phyloP scores from a whole-genome alignment of 92 coral and sea anemone species.

The Parazoanthus atlanticus region DNA sequence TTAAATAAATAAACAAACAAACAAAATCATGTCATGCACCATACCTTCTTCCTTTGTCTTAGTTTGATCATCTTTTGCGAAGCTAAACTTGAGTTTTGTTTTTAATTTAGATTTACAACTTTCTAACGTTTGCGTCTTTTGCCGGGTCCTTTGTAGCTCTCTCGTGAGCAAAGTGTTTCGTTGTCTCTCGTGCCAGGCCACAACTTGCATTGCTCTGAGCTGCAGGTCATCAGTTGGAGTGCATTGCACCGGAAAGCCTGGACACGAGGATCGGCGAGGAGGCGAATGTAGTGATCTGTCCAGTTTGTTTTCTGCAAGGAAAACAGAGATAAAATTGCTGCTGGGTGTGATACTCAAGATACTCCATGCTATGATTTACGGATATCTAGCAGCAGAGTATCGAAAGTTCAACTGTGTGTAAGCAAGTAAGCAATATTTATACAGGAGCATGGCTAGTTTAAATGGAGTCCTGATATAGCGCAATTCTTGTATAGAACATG shows the following conservation, averaged over 20 bases:
- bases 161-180: background rate
- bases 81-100: background rate
- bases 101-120: background rate
- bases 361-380: background rate
- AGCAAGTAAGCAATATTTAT: no score
- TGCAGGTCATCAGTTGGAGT: background rate
- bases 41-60: background rate
- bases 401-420: no score
- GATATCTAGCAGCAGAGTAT: no score
- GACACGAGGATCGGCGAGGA: slow-evolving; percentile 38
- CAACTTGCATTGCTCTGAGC: slow-evolving; percentile 18
- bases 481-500: no score
- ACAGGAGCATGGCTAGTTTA: no score
- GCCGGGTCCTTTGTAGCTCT: background rate
- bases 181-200: slow-evolving; percentile 32
- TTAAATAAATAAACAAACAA: no score
- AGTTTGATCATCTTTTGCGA: background rate
- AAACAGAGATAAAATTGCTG: background rate
- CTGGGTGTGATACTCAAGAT: background rate
- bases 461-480: no score
- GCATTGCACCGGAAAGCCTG: background rate
- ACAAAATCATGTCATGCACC: background rate
- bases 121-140: no score
- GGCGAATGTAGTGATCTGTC: background rate
- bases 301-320: slow-evolving; percentile 5